A percentile compares a stretch with the other conserved stretches of the same genome.
Evolutionary conservation across 2,113 vertebrate species (phyloP).

Genomic region (Gnathonemus longibarbis): DNA sequence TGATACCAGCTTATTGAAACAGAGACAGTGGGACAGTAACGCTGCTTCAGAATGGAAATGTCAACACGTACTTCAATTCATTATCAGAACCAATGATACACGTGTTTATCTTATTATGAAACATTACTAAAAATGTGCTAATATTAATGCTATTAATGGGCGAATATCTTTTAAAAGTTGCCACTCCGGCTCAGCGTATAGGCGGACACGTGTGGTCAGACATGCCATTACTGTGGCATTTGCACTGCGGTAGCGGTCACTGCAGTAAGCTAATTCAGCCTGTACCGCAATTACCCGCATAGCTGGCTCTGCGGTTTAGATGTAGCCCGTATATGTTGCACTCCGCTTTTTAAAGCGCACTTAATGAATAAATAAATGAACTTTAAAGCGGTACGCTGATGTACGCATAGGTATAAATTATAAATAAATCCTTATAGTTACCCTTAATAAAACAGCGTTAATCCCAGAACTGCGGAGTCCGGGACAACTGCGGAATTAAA

Average conservation of each 20-base stretch:
- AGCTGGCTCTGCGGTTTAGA: not conserved
- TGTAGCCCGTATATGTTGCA: not conserved
- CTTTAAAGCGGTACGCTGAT: not conserved
- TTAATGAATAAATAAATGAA: not conserved
- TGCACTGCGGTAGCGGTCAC: not conserved
- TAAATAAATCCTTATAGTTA: not conserved
- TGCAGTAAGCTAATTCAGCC: slow-evolving; percentile 5
- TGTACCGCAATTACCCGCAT: not conserved
- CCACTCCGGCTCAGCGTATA: not conserved
- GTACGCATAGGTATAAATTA: not conserved
- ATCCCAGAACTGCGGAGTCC: not conserved
- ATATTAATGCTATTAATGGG: not conserved
- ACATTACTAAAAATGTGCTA: not conserved
- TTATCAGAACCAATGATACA: not conserved
- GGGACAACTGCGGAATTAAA: not conserved
- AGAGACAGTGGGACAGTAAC: not conserved
- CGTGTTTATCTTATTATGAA: not conserved
- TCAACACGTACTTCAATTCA: not conserved
- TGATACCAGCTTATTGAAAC: not conserved
- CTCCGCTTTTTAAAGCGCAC: too few species aligned
- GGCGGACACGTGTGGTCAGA: not conserved
- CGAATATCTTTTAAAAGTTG: not conserved
- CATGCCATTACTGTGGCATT: not conserved
- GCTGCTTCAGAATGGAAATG: not conserved
- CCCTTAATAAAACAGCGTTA: not conserved